Evolutionary conservation across 2,797 vertebrate genomes (phyloP).

Genomic region (Arremon brunneinucha): DNA sequence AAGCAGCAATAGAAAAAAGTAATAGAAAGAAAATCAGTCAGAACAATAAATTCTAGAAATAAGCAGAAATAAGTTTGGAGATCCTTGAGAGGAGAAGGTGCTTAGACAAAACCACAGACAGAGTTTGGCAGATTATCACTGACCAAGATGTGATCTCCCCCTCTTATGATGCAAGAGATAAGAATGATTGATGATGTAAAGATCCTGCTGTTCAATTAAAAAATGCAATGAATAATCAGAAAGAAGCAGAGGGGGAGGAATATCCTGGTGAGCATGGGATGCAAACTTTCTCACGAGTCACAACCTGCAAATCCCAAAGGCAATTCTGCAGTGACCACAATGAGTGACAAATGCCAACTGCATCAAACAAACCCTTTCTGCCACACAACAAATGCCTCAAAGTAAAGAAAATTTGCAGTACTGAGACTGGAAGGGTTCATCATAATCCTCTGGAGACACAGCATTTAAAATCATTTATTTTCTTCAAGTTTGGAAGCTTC

Average conservation of each 20-base stretch:
- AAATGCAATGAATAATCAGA: neutral
- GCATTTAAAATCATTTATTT: neutral
- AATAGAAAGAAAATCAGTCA: neutral
- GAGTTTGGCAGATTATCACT: neutral
- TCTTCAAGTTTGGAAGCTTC: neutral
- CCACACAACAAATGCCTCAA: neutral
- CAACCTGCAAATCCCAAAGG: neutral
- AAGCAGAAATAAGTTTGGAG: neutral
- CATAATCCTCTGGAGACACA: neutral
- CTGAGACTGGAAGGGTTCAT: neutral
- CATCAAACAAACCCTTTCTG: neutral
- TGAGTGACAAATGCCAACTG: neutral
- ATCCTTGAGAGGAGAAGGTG: neutral
- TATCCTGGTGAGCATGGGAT: neutral
- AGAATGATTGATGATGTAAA: neutral
- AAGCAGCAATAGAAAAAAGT: neutral
- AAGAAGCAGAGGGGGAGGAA: neutral
- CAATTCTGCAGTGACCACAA: neutral
- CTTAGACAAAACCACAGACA: neutral
- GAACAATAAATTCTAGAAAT: neutral
- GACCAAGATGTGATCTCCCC: neutral
- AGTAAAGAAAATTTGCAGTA: neutral
- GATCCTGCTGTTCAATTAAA: neutral
- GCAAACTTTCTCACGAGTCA: neutral
- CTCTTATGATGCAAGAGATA: neutral